These are phyloP conservation scores for Pseudolycoriella hygida DNA, from an alignment of 2,888 invertebrate genomes.

Conservation along the genomic window DNA sequence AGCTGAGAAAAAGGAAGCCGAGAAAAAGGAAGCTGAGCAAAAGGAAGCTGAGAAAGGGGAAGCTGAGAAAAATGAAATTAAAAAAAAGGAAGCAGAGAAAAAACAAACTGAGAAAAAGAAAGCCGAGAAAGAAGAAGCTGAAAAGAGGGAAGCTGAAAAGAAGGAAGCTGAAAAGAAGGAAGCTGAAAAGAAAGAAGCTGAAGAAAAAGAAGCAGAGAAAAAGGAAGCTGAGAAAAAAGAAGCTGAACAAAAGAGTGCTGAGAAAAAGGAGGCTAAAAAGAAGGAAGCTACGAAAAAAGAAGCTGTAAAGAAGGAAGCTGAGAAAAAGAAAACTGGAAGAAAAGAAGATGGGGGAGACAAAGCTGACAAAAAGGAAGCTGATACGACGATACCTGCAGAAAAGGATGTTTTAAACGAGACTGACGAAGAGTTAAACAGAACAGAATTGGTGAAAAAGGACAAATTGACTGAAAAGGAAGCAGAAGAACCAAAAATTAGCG, in stretches of 20 bases:
- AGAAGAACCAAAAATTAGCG: slow-evolving; percentile 1
- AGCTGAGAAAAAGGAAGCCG: slow-evolving; percentile 6
- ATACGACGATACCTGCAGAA: slow-evolving; percentile 9
- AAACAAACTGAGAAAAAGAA: slow-evolving; percentile 6
- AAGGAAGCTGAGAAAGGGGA: slow-evolving; percentile 7
- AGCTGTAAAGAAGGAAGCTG: slow-evolving; percentile 7
- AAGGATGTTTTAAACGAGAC: slow-evolving; percentile 6
- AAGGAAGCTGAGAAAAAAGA: slow-evolving; percentile 10
- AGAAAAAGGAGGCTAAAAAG: background rate
- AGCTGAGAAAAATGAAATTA: slow-evolving; percentile 10
- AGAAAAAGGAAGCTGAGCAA: slow-evolving; percentile 5
- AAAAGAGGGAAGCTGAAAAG: slow-evolving; percentile 13
- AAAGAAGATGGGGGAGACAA: slow-evolving; percentile 7
- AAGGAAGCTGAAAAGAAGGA: slow-evolving; percentile 11
- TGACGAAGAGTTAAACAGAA: slow-evolving; percentile 6
- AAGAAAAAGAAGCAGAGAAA: slow-evolving; percentile 12
- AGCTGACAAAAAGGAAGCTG: slow-evolving; percentile 8
- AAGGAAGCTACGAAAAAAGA: slow-evolving; percentile 5
- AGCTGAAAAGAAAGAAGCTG: slow-evolving; percentile 9
- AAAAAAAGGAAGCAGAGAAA: slow-evolving; percentile 9
- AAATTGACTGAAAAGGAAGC: slow-evolving; percentile 1
- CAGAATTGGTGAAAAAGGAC: background rate
- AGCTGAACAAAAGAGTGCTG: background rate
- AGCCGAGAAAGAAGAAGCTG: slow-evolving; percentile 9
- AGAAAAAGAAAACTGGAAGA: slow-evolving; percentile 3